A percentile compares a stretch with the other conserved stretches of the same genome.
phyloP scores from a whole-genome alignment of 2,888 invertebrate species.

The Nasonia oneida region DNA sequence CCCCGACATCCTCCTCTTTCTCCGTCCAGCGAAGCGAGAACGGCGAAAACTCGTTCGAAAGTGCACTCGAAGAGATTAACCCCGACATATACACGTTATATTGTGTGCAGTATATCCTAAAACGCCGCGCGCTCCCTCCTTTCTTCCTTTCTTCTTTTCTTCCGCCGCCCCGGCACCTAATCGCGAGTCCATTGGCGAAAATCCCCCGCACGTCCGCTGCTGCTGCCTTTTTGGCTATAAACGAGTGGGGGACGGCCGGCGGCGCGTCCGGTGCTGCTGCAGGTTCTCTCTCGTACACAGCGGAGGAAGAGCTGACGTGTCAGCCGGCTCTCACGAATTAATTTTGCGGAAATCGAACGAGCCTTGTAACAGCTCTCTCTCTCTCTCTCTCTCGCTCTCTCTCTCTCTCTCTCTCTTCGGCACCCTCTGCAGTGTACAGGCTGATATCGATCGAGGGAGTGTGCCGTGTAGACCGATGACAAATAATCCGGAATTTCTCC shows the following conservation, averaged over 20 bases:
- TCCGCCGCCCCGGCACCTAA: slow-evolving; percentile 9
- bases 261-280: background rate
- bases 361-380: background rate
- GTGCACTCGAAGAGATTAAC: slow-evolving; percentile 53
- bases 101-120: background rate
- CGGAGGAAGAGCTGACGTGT: slow-evolving; percentile 46
- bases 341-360: slow-evolving; percentile 50
- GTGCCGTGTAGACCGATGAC: slow-evolving; percentile 47
- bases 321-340: slow-evolving; percentile 43
- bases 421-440: background rate
- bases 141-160: background rate
- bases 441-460: slow-evolving; percentile 60
- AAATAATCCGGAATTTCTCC: slow-evolving; percentile 57
- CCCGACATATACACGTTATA: background rate
- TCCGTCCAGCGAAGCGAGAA: background rate
- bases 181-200: slow-evolving; percentile 54
- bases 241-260: background rate
- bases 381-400: no score
- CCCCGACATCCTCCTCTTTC: background rate
- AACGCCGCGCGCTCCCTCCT: background rate
- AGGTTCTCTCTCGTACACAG: background rate
- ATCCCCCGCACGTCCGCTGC: slow-evolving; percentile 40
- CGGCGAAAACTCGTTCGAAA: slow-evolving; percentile 30
- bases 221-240: slow-evolving; percentile 8
- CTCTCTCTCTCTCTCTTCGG: background rate